Percentiles rank a stretch among this genome's conserved stretches.
Conservation (phyloP, 2,888 invertebrate species). For the Panopea generosa region DNA sequence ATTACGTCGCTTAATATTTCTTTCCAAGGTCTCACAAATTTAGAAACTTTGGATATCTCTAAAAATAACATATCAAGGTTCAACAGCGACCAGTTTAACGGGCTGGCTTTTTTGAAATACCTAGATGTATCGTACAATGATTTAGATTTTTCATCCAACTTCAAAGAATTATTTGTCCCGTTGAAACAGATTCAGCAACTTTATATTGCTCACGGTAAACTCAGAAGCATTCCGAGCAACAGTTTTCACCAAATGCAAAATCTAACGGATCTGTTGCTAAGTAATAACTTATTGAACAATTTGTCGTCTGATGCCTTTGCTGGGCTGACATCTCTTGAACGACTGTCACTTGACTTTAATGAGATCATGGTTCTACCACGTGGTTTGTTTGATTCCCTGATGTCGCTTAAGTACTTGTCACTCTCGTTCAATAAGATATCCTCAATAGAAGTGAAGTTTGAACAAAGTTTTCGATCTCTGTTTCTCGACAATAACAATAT, state of each 20-base stretch:
- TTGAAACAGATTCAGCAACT: conserved; percentile 8
- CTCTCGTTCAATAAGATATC: conserved; percentile 35
- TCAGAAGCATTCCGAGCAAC: conserved; percentile 23
- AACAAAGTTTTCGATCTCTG: conserved; percentile 29
- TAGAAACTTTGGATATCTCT: conserved; percentile 22
- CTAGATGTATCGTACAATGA: conserved; percentile 31
- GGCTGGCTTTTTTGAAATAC: neutral
- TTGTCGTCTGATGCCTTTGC: conserved; percentile 13
- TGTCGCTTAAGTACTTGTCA: conserved; percentile 25
- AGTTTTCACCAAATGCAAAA: conserved; percentile 23
- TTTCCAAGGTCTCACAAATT: neutral
- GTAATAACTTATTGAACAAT: conserved; percentile 22
- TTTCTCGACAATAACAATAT: conserved; percentile 28
- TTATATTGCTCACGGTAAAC: conserved; percentile 29
- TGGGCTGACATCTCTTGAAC: conserved; percentile 14
- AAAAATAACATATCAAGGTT: conserved; percentile 10
- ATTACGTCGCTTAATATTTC: conserved; percentile 15
- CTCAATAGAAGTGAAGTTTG: conserved; percentile 16
- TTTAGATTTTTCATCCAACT: conserved; percentile 22
- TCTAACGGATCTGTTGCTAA: conserved; percentile 20
- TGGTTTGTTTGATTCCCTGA: conserved; percentile 29
- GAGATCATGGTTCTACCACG: conserved; percentile 16
- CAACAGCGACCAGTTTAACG: neutral
- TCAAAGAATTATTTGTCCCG: conserved; percentile 8
- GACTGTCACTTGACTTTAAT: conserved; percentile 32